phyloP scores from a whole-genome alignment of 2,113 vertebrate species.

The Anarhynchus alexandrinus region DNA sequence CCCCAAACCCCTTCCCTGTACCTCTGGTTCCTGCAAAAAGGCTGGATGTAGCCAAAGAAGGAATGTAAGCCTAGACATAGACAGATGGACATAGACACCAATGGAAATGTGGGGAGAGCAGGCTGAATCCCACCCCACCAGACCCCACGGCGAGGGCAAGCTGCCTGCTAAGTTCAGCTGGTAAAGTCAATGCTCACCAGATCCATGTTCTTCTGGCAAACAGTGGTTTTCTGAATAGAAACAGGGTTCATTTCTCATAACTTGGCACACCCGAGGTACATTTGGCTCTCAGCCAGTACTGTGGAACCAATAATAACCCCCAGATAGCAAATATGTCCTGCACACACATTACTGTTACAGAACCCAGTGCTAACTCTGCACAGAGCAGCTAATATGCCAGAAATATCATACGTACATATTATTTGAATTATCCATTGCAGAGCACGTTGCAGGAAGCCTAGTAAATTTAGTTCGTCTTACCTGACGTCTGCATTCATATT shows the following conservation, averaged over 20 bases:
- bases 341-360: background rate
- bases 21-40: background rate
- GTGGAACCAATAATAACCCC: background rate
- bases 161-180: background rate
- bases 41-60: background rate
- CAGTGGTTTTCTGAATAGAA: background rate
- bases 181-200: background rate
- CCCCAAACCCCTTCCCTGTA: background rate
- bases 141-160: fast-evolving
- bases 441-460: conserved; percentile 9
- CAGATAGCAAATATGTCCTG: background rate
- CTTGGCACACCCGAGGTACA: background rate
- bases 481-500: conserved; percentile 23
- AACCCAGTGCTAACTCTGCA: background rate
- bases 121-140: background rate
- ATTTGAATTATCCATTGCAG: conserved; percentile 12
- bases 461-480: conserved; percentile 45
- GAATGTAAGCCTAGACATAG: background rate
- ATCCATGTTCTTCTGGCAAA: background rate
- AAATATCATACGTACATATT: background rate
- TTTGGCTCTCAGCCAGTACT: background rate
- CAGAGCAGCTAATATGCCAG: background rate
- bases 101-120: background rate
- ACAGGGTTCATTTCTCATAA: background rate
- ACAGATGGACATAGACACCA: background rate